These are phyloP conservation scores for Narcine bancroftii DNA, from an alignment of 2,113 vertebrate species.

Conservation along the genomic window DNA sequence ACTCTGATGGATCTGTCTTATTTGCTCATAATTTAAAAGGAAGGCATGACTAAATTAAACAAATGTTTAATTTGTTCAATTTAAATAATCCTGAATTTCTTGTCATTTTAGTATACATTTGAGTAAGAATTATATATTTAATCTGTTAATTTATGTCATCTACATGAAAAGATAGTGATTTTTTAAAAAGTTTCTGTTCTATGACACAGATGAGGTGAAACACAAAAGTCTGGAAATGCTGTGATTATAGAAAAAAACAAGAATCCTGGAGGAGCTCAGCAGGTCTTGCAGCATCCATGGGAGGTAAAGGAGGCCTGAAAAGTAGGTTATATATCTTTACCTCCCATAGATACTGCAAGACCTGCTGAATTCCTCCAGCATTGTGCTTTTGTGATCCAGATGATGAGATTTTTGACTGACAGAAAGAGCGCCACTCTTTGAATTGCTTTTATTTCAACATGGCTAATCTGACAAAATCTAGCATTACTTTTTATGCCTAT, in stretches of 20 bases:
- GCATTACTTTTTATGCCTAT: neutral
- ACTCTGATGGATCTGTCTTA: neutral
- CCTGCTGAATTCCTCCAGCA: too few species aligned
- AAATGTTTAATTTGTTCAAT: neutral
- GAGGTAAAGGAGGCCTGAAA: too few species aligned
- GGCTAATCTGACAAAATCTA: neutral
- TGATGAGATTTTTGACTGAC: neutral
- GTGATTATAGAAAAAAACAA: too few species aligned
- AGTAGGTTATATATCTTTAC: too few species aligned
- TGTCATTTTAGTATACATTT: neutral
- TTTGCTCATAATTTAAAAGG: neutral
- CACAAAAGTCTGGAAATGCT: too few species aligned
- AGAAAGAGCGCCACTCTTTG: neutral
- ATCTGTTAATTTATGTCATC: neutral
- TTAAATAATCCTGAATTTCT: neutral
- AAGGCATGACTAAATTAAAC: too few species aligned
- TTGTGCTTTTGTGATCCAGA: too few species aligned
- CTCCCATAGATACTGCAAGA: too few species aligned
- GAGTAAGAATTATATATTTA: neutral
- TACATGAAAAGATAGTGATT: neutral
- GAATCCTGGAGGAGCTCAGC: too few species aligned
- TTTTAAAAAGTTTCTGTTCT: neutral
- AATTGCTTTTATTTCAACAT: neutral
- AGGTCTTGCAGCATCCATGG: too few species aligned
- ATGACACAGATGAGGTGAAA: neutral